Conservation (phyloP, 2,113 vertebrate species). For the Ariopsis seemanni region DNA sequence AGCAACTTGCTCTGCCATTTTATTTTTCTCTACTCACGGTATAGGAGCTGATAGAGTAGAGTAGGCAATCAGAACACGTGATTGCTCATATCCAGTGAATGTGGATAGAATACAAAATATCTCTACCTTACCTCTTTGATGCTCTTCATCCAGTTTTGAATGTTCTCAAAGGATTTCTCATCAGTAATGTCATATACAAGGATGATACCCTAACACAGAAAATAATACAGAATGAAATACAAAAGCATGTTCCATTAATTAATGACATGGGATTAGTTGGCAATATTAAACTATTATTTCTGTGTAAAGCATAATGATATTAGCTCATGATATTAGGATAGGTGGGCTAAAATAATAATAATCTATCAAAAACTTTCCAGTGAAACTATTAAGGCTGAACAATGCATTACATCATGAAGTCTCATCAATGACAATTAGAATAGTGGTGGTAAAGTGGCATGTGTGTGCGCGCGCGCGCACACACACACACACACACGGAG, state of each 20-base stretch:
- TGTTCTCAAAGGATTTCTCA: constrained; percentile 91
- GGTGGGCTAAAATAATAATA: not conserved
- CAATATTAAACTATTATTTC: not conserved
- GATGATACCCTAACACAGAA: constrained; percentile 82
- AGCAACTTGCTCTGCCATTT: too few relatives aligned
- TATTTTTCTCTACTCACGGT: too few relatives aligned
- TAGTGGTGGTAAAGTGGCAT: not conserved
- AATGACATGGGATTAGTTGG: not conserved
- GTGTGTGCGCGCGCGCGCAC: too few relatives aligned
- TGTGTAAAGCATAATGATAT: not conserved
- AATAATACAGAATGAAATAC: constrained; percentile 26
- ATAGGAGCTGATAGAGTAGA: too few relatives aligned
- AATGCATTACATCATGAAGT: not conserved
- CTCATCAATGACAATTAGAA: not conserved
- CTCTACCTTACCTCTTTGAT: constrained; percentile 78
- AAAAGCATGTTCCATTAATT: not conserved
- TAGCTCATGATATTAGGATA: not conserved
- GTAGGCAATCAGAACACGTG: too few relatives aligned
- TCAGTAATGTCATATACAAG: constrained; percentile 95
- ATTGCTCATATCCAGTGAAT: too few relatives aligned
- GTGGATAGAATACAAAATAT: not conserved
- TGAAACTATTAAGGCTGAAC: not conserved
- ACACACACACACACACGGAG: too few relatives aligned
- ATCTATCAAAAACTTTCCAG: not conserved
- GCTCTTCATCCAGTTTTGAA: constrained; percentile 97